phyloP scores from a whole-genome alignment of 2,113 vertebrate genomes.

The Nannobrachium achirus region DNA sequence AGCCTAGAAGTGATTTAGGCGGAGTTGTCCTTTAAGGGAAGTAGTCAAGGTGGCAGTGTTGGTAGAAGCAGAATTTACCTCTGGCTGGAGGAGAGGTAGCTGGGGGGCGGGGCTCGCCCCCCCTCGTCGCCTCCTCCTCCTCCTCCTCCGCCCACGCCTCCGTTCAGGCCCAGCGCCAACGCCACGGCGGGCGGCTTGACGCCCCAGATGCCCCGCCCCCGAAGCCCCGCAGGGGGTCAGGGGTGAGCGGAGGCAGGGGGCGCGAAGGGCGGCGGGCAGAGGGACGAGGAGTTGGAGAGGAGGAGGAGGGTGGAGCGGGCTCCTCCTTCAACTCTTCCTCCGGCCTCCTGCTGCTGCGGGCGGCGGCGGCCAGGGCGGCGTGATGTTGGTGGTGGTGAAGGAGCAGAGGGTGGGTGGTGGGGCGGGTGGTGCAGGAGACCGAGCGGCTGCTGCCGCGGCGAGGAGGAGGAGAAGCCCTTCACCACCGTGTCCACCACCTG shows the following conservation, averaged over 20 bases:
- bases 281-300: slow-evolving; percentile 71
- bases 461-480: slow-evolving; percentile 93
- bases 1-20: too few relatives aligned
- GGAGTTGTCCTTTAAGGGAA: too few relatives aligned
- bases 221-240: slow-evolving; percentile 62
- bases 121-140: slow-evolving; percentile 94
- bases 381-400: slow-evolving; percentile 84
- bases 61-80: too few relatives aligned
- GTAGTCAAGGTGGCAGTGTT: too few relatives aligned
- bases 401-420: slow-evolving; percentile 79
- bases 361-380: slow-evolving; percentile 83
- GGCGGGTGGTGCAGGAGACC: slow-evolving; percentile 81
- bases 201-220: slow-evolving; percentile 40
- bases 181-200: too few relatives aligned
- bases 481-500: slow-evolving; percentile 98
- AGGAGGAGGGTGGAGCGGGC: slow-evolving; percentile 80
- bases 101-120: slow-evolving; percentile 92
- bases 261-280: slow-evolving; percentile 64
- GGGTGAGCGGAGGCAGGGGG: slow-evolving; percentile 66
- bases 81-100: slow-evolving; percentile 93
- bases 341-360: too few relatives aligned
- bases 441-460: slow-evolving; percentile 86
- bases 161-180: slow-evolving; percentile 74
- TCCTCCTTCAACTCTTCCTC: too few relatives aligned
- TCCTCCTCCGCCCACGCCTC: slow-evolving; percentile 93